A percentile compares a stretch with the other conserved stretches of the same genome.
Conservation (phyloP, 2,113 vertebrate genomes). For the Prinia subflava region DNA sequence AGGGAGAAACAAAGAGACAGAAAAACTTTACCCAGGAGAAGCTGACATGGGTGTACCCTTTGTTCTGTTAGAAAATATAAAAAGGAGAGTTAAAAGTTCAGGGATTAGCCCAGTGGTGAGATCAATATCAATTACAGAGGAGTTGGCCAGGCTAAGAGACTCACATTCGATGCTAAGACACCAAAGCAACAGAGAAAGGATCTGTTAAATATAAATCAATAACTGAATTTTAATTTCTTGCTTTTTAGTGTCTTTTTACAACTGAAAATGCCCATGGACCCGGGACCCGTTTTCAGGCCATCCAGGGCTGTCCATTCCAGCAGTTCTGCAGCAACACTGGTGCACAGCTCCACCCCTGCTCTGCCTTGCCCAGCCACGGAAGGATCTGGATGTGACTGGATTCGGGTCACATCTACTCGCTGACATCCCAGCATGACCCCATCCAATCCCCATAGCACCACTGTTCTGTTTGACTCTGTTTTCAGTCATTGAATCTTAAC, state of each 20-base stretch:
- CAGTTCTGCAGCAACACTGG: background rate
- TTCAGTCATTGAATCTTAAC: background rate
- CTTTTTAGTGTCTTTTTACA: background rate
- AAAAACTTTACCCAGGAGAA: background rate
- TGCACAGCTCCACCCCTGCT: background rate
- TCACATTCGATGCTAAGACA: background rate
- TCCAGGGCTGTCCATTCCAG: background rate
- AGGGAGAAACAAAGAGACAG: background rate
- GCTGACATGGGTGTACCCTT: background rate
- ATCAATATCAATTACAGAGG: constrained; percentile 28
- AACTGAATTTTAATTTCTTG: background rate
- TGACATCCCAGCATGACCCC: background rate
- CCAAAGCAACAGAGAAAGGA: background rate
- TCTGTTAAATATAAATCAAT: background rate
- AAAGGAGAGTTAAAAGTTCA: background rate
- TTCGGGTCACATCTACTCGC: background rate
- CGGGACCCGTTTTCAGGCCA: background rate
- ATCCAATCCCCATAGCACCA: accelerated
- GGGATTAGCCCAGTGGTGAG: background rate
- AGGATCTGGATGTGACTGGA: background rate
- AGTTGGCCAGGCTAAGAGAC: background rate
- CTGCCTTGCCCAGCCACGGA: background rate
- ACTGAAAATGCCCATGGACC: background rate
- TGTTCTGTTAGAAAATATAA: constrained; percentile 10
- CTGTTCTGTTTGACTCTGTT: background rate